Conservation (phyloP, 2,888 invertebrate genomes). For the Marasmarcha lunaedactyla region DNA sequence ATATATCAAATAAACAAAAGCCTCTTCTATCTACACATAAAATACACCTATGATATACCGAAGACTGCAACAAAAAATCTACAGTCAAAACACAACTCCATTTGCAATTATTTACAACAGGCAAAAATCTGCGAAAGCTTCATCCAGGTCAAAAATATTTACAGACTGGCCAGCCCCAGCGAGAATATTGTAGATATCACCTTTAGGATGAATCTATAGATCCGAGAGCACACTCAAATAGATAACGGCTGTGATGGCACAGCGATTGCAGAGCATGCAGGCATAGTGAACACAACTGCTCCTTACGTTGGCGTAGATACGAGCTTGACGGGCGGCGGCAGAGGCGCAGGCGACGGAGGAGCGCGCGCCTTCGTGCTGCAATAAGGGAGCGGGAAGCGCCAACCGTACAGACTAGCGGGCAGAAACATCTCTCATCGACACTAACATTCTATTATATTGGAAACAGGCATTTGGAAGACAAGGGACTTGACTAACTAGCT, state of each 20-base stretch:
- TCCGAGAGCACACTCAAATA: too few relatives aligned
- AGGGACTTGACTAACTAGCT: background rate
- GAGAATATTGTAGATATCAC: constrained; percentile 18
- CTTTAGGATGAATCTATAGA: background rate
- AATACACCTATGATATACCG: background rate
- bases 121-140: constrained; percentile 11
- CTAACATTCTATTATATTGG: constrained; percentile 38
- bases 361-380: constrained; percentile 90
- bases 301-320: constrained; percentile 78
- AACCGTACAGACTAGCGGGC: constrained; percentile 90
- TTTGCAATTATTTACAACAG: constrained; percentile 19
- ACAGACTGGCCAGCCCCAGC: constrained; percentile 41
- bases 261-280: constrained; percentile 65
- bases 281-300: constrained; percentile 40
- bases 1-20: background rate
- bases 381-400: constrained; percentile 97
- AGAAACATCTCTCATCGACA: constrained; percentile 71
- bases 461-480: constrained; percentile 3
- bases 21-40: background rate
- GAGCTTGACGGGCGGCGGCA: constrained; percentile 83
- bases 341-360: constrained; percentile 82
- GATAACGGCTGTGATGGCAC: constrained; percentile 16
- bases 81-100: background rate
- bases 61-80: background rate
- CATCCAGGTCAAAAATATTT: too few relatives aligned